A percentile compares a stretch with the other conserved stretches of the same genome.
phyloP scores from a whole-genome alignment of 2,888 invertebrate species.

The Scrobipalpa atriplicella region DNA sequence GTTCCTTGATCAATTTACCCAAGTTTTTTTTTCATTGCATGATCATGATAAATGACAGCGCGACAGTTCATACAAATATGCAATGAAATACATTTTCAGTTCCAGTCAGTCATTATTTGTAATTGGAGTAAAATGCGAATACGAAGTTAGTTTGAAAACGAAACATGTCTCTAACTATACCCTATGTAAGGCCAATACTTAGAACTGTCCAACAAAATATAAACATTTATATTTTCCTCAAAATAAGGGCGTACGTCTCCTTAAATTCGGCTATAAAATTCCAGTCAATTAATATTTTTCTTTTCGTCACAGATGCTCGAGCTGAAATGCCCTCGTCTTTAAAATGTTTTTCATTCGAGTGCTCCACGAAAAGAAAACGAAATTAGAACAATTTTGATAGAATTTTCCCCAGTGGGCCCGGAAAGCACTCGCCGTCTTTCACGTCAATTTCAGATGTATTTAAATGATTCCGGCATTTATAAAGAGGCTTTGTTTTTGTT shows the following conservation, averaged over 20 bases:
- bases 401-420: not conserved
- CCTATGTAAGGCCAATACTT: not conserved
- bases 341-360: constrained; percentile 20
- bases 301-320: constrained; percentile 40
- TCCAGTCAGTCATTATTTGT: no score
- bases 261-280: constrained; percentile 44
- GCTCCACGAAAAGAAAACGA: not conserved
- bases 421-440: not conserved
- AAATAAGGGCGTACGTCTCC: not conserved
- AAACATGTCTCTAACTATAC: not conserved
- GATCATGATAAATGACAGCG: no score
- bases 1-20: no score
- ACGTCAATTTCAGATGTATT: constrained; percentile 8
- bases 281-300: constrained; percentile 66
- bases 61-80: no score
- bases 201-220: not conserved
- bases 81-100: no score
- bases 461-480: not conserved
- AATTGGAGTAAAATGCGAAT: no score
- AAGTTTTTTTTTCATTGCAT: no score
- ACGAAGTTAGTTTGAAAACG: no score
- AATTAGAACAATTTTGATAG: constrained; percentile 18
- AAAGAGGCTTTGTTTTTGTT: not conserved
- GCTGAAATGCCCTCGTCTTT: constrained; percentile 21
- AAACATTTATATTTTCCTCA: constrained; percentile 14